Conservation (phyloP, 2,888 invertebrate genomes). For the Loripinus fragilis region DNA sequence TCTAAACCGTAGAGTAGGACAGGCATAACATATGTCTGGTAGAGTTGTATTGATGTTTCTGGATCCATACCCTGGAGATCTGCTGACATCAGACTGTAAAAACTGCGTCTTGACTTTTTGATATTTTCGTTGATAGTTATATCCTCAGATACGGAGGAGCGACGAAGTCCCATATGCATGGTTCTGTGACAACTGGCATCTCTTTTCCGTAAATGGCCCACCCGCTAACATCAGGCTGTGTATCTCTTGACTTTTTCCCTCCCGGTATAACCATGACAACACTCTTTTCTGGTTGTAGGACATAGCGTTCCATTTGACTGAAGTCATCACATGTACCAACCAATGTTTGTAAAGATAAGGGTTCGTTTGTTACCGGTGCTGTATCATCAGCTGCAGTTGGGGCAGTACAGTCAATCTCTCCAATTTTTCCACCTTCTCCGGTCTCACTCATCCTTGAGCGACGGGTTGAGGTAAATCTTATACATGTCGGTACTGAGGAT, state of each 20-base stretch:
- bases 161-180: constrained; percentile 5
- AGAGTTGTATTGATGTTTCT: constrained; percentile 17
- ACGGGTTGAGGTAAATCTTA: constrained; percentile 21
- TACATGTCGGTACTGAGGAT: constrained; percentile 30
- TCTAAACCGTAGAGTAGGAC: constrained; percentile 2
- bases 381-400: constrained; percentile 12
- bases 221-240: too few species aligned
- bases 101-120: constrained; percentile 5
- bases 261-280: neutral
- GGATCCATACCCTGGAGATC: constrained; percentile 1
- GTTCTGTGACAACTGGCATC: constrained; percentile 3
- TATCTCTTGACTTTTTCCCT: neutral
- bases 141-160: neutral
- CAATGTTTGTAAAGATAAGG: neutral
- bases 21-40: neutral
- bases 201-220: constrained; percentile 11
- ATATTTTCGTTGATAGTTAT: neutral
- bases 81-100: constrained; percentile 5
- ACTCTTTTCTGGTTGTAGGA: neutral
- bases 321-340: neutral
- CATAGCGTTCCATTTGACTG: neutral
- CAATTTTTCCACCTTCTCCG: neutral
- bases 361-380: neutral
- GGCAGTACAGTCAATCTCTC: constrained; percentile 5
- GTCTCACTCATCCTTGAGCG: constrained; percentile 3